These are phyloP conservation scores for Caloenas nicobarica DNA, from an alignment of 2,113 vertebrate genomes.

Conservation along the genomic window DNA sequence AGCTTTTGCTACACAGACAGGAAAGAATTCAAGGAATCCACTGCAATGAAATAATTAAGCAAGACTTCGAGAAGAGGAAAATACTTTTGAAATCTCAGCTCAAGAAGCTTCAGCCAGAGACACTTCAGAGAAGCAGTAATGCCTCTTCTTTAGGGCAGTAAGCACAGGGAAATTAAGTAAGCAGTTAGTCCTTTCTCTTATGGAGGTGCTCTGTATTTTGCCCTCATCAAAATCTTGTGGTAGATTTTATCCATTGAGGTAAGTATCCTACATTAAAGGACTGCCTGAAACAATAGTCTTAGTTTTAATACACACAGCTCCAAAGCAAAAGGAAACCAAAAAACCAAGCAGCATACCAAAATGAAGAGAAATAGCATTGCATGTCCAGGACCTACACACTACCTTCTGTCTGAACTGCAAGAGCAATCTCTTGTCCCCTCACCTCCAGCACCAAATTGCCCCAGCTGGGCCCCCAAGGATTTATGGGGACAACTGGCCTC, in stretches of 20 bases:
- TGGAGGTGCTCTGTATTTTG: neutral
- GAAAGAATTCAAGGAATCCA: neutral
- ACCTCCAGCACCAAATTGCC: neutral
- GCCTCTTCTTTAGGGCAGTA: neutral
- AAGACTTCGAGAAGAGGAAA: neutral
- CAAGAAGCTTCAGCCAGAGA: neutral
- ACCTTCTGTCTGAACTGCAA: neutral
- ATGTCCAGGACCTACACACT: neutral
- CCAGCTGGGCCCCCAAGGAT: neutral
- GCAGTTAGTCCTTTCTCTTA: neutral
- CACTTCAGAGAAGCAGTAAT: neutral
- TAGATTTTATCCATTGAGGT: neutral
- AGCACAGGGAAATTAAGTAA: neutral
- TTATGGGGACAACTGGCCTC: neutral
- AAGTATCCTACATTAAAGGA: neutral
- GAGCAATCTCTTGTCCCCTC: neutral
- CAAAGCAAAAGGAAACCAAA: neutral
- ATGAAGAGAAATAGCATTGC: neutral
- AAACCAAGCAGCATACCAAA: neutral
- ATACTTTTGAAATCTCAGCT: neutral
- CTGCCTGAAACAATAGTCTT: neutral
- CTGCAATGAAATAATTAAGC: neutral
- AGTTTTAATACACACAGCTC: neutral
- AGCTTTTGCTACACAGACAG: neutral
- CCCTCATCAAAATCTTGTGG: neutral